Evolutionary conservation across 2,888 invertebrate genomes (phyloP).

Genomic region (Pristionchus mayeri): DNA sequence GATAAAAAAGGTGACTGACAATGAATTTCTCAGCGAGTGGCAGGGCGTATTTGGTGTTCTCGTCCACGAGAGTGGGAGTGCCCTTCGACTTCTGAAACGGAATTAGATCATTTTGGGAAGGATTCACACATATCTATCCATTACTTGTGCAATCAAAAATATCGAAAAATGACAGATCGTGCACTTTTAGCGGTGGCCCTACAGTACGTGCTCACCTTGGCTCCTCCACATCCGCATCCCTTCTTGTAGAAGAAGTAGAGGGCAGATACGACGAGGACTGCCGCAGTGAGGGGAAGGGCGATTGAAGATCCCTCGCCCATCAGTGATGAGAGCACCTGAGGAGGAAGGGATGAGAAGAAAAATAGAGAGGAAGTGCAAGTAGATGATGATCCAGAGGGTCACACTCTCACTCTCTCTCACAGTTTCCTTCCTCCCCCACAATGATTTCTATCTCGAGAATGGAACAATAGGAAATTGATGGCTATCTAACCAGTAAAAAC

Average conservation of each 20-base stretch:
- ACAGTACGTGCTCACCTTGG: not conserved
- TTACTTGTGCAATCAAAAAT: no score
- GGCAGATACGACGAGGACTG: slow-evolving; percentile 20
- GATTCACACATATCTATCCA: no score
- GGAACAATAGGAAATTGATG: not conserved
- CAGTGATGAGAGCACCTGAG: not conserved
- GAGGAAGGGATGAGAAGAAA: not conserved
- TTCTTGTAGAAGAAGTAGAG: slow-evolving; percentile 42
- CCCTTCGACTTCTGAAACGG: slow-evolving; percentile 6
- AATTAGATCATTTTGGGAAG: no score
- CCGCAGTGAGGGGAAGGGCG: slow-evolving; percentile 22
- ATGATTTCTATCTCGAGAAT: not conserved
- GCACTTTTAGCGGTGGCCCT: no score
- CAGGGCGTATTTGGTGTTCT: slow-evolving; percentile 83
- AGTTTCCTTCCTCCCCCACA: no score
- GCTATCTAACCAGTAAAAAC: not conserved
- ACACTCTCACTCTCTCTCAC: no score
- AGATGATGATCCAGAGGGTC: no score
- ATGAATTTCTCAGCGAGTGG: slow-evolving; percentile 83
- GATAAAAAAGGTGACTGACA: not conserved
- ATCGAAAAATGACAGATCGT: no score
- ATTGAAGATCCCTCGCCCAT: slow-evolving; percentile 24
- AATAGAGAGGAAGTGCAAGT: no score
- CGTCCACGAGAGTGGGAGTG: slow-evolving; percentile 66
- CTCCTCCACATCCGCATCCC: slow-evolving; percentile 12